Evolutionary conservation across 92 coral and sea anemone species (phyloP).

Genomic region (Zoanthus sociatus): DNA sequence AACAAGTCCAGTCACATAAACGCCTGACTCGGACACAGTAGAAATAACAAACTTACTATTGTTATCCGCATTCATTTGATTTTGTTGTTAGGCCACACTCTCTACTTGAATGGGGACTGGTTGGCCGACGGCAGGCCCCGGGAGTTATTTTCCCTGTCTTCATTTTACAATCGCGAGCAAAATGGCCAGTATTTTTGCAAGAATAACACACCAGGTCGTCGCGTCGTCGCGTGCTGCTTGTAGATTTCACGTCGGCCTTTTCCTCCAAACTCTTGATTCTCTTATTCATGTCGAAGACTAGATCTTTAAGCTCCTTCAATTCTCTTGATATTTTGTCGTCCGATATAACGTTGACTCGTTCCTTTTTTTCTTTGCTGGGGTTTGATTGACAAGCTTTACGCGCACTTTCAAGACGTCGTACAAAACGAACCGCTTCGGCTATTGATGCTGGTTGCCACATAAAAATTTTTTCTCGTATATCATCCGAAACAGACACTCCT

Average conservation of each 20-base stretch:
- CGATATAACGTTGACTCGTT: background rate
- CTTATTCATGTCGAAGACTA: background rate
- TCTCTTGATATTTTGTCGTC: background rate
- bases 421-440: conserved; percentile 55
- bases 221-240: background rate
- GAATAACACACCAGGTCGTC: background rate
- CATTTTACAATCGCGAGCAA: conserved; percentile 33
- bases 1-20: conserved; percentile 48
- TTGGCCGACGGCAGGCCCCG: conserved; percentile 48
- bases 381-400: conserved; percentile 33
- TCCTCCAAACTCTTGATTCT: background rate
- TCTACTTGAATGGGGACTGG: conserved; percentile 33
- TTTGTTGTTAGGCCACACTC: background rate
- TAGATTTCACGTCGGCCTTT: background rate
- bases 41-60: conserved; percentile 4
- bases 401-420: conserved; percentile 55
- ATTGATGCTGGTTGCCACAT: conserved; percentile 54
- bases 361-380: background rate
- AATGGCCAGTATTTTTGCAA: conserved; percentile 29
- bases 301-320: background rate
- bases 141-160: conserved; percentile 18
- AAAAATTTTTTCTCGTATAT: conserved; percentile 42
- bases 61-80: background rate
- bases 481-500: background rate
- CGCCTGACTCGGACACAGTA: conserved; percentile 19